Evolutionary conservation across 2,113 vertebrate species (phyloP), one percentile per base, ranked within the genome.

Genomic region (Danionella cerebrum): DNA sequence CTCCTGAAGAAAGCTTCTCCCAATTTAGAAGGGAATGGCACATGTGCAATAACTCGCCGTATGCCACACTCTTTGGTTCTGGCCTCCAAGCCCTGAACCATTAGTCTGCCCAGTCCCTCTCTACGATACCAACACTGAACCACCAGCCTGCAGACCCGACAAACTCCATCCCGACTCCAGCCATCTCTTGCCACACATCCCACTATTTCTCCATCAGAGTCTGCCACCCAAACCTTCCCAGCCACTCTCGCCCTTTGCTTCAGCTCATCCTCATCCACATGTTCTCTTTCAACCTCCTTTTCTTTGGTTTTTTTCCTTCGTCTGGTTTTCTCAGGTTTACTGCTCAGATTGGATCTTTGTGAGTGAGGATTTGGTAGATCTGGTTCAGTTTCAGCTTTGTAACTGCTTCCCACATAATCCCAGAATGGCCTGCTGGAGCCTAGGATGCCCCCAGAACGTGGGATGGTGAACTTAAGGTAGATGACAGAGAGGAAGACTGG

Each of bases 71-170:
- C 91, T 90, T 0, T 92, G 68, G 14, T 88, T 87, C 50, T 87
- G 81, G 41, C 91, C 85, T 94, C 90, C 90, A 91, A 88, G 75
- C 82, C 83, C 55, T 86, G 83, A 24, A 93, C 87, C 0, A 92
- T 89, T 67, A 94, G 55, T 64, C 89, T 84, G 44, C 90, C 92
- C 47, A 93, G 83, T 0, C 92, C 92, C 29, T 86, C 89, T 87
- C 67, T 87, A 79, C 44, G 92, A 85, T 94, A 90, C 93, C 91
- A 91, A 74, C 82, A 83, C 47, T 86, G 84, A 16, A 94, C 88
- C 0, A 91, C 91, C 68, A 94, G 63, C 65, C 91, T 84, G 69
- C 90, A 90, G 55, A 94, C 80, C 58, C 87, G 84, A 12, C 84
- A 82, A 14, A 85, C 74, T 0, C 74, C 78, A 0, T 57, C 41